phyloP scores from a whole-genome alignment of 2,888 invertebrate genomes.

The Melinopterus prodromus region DNA sequence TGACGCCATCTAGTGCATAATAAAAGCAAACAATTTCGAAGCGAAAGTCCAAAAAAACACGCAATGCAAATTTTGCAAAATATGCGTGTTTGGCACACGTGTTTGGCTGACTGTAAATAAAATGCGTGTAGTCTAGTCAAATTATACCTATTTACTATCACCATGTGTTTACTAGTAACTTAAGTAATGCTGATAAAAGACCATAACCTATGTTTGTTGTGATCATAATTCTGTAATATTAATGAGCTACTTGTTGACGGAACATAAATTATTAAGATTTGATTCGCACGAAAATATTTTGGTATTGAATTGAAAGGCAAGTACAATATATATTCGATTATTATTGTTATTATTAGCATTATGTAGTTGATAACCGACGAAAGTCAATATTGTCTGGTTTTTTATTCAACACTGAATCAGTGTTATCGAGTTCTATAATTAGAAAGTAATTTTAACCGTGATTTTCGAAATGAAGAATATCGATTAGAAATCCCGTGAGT shows the following conservation, averaged over 20 bases:
- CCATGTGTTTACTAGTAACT: neutral
- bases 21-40: neutral
- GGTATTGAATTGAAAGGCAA: neutral
- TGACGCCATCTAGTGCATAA: neutral
- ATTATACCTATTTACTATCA: neutral
- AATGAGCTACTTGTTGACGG: neutral
- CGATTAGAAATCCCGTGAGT: neutral
- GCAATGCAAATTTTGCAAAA: neutral
- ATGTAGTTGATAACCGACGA: neutral
- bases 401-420: neutral
- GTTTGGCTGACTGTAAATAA: too few relatives aligned
- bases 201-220: neutral
- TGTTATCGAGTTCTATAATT: neutral
- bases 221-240: neutral
- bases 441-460: neutral
- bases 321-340: neutral
- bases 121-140: neutral
- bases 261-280: neutral
- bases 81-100: neutral
- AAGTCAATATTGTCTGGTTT: neutral
- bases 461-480: neutral
- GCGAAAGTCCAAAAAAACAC: neutral
- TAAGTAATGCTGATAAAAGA: neutral
- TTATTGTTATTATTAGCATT: neutral
- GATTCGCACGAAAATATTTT: neutral